These are phyloP conservation scores for Phalacrocorax brasilianus DNA, from an alignment of 2,113 vertebrate genomes.

Conservation along the genomic window DNA sequence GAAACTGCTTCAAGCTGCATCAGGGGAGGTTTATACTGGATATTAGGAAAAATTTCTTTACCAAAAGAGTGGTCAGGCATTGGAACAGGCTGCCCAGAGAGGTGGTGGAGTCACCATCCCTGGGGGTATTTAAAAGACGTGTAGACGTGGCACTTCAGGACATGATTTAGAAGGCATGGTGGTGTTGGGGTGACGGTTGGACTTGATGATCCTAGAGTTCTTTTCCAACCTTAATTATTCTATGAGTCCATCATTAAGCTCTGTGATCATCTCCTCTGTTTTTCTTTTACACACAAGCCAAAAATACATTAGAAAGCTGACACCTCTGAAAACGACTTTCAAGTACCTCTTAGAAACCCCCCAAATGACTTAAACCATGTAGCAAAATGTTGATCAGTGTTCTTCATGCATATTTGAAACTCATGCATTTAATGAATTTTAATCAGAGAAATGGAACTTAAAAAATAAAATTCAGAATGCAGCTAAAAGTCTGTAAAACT, in stretches of 20 bases:
- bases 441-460: neutral
- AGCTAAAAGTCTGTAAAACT: neutral
- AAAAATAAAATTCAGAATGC: neutral
- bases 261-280: neutral
- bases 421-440: rapidly evolving
- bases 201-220: too few relatives aligned
- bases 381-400: neutral
- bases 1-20: too few relatives aligned
- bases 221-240: too few relatives aligned
- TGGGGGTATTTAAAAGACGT: too few relatives aligned
- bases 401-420: neutral
- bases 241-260: neutral
- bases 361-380: rapidly evolving
- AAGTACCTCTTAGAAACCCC: neutral
- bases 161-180: too few relatives aligned
- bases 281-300: neutral
- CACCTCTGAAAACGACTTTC: neutral
- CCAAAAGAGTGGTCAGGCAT: too few relatives aligned
- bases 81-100: too few relatives aligned
- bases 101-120: too few relatives aligned
- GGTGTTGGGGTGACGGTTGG: too few relatives aligned
- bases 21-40: too few relatives aligned
- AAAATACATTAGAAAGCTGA: neutral
- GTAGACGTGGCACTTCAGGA: too few relatives aligned
- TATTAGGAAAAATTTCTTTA: too few relatives aligned